Base-by-base conservation (phyloP, 2,888 invertebrate species). In the Oxytorus armatus region DNA sequence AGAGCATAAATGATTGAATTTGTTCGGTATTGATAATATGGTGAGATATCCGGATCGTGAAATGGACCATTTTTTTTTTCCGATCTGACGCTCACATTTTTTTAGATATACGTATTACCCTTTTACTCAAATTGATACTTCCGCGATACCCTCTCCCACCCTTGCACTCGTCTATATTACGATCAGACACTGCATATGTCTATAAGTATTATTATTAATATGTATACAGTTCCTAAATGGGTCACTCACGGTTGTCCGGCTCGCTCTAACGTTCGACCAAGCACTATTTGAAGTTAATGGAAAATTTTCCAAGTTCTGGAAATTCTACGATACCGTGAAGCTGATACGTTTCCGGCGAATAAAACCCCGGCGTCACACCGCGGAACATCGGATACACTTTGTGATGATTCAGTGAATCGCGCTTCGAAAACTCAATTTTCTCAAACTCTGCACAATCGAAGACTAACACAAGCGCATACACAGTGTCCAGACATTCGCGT, bases 381-480 rank as follows among this genome's bases (percentile, higher is more conserved):
- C n/a, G 65, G 47, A 78, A 73, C 68, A 23, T 1, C 8, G 7
- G 33, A 78, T 73, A 59, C 73, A 47, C 61, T 66, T 51, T 29
- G 65, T 23, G 44, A 16, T 23, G n/a, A 18, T 18, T 5, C 33
- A 8, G 29, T n/a, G 51, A 42, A 3, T 3, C 42, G n/a, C n/a
- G 57, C 47, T 49, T 18, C 39, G 55, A 36, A 49, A 72, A 36
- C 42, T 61, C 61, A 53, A 61, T 76, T 73, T 78, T 18, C 51
- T 10, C 29, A 10, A n/a, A 76, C 29, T 61, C 14, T 18, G 33
- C 7, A 29, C 21, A 39, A 44, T 36, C 36, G n/a, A n/a, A n/a
- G n/a, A n/a, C n/a, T n/a, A n/a, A n/a, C n/a, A n/a, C n/a, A n/a
- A n/a, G n/a, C n/a, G n/a, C n/a, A n/a, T n/a, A n/a, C n/a, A n/a